Base-by-base conservation (phyloP, 2,113 vertebrate genomes). In the Manacus vitellinus region DNA sequence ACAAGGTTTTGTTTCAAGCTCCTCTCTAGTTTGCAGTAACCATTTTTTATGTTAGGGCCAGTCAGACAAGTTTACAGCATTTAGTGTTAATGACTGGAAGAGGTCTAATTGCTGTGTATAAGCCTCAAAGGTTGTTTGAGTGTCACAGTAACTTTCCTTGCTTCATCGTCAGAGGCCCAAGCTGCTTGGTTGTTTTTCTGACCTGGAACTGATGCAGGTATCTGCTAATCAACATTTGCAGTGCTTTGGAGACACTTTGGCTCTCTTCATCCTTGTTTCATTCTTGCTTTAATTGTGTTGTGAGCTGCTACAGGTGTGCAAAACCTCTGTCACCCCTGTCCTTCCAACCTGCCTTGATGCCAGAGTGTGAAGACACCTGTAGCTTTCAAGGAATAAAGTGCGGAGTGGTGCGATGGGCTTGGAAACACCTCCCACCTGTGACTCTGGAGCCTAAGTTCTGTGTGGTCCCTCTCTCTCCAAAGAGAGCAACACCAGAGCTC, bases 81-180 rank as follows among this genome's bases (percentile, higher is more conserved):
- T 81, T 67, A 14, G 52, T 67, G 47, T 54, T 89, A 59, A 43
- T 62, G n/a, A 31, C 27, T 67, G 21, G 47, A 91, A 68, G 37
- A 67, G 18, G 6, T 74, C 44, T 87, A 49, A 52, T 10, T 63
- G 39, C 51, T 0, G 0, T 49, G 10, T 59, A 20, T 46, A 62
- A 74, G 41, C 20, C 20, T 85, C 24, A 86, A 71, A 35, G 30
- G 43, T n/a, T 81, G 13, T 70, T 80, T 39, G 43, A 86, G 9
- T 3, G 1, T 75, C 24, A 6, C 27, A 18, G 35, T 47, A 74
- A 59, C 33, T 80, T 93, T 44, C 17, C 22, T 61, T 74, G 23
- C 21, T 37, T 82, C 14, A 2, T 5, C 49, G 24, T 51, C 59
- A 39, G 51, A 46, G 10, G 13, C 5, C 20, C 39, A 74, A 81